Evolutionary conservation across 1,140 invertebrate genomes (phyloP).

Genomic region (Rhizoglyphus robini): DNA sequence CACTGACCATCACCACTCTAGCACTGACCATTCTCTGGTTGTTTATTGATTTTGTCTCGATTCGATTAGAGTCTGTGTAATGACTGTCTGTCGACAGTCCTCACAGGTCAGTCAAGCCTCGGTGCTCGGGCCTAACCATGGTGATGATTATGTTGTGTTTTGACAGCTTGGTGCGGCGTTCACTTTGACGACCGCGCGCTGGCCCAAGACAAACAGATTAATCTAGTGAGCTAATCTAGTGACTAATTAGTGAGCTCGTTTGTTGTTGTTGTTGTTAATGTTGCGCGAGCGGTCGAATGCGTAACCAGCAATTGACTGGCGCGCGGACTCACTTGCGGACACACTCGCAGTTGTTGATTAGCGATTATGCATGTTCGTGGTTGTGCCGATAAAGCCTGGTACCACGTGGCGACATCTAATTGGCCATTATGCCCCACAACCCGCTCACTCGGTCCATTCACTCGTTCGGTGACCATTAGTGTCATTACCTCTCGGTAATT

Average conservation of each 20-base stretch:
- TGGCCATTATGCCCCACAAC: no score
- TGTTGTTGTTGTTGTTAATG: background rate
- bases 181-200: background rate
- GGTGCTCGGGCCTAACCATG: background rate
- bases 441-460: background rate
- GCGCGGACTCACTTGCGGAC: no score
- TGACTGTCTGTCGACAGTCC: background rate
- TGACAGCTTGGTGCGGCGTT: slow-evolving; percentile 2
- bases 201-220: no score
- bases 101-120: background rate
- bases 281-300: background rate
- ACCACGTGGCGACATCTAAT: slow-evolving; percentile 13
- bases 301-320: background rate
- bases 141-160: slow-evolving; percentile 1
- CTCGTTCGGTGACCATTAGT: background rate
- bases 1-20: no score
- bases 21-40: no score
- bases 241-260: no score
- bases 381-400: background rate
- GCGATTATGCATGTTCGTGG: background rate
- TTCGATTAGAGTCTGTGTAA: background rate
- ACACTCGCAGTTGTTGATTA: no score
- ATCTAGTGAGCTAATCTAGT: no score
- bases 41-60: background rate
- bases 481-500: no score